Evolutionary conservation across 1,140 invertebrate genomes (phyloP).

Genomic region (Diprion similis): DNA sequence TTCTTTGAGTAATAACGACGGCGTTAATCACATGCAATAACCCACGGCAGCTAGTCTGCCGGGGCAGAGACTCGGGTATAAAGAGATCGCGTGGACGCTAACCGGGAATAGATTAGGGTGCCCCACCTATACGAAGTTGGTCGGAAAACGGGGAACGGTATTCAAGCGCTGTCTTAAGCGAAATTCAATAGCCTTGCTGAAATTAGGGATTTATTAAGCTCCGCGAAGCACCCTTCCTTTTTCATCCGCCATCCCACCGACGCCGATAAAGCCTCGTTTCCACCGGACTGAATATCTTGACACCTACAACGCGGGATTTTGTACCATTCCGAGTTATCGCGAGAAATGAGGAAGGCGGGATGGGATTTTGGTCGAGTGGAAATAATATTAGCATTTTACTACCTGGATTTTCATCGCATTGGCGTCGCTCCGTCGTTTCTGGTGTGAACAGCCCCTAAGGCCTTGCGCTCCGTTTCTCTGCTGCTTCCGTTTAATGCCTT

Average conservation of each 20-base stretch:
- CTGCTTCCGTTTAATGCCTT: not conserved
- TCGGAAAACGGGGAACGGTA: not conserved
- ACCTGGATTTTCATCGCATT: not conserved
- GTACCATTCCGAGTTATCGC: not conserved
- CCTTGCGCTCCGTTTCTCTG: not conserved
- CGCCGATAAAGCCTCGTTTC: not conserved
- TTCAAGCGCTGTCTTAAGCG: conserved; percentile 9
- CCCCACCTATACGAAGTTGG: not conserved
- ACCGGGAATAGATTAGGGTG: conserved; percentile 1
- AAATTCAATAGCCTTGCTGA: conserved; percentile 13
- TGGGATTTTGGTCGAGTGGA: not conserved
- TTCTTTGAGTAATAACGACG: not conserved
- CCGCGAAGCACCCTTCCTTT: conserved; percentile 2
- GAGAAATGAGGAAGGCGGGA: not conserved
- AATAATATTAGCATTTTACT: conserved; percentile 6
- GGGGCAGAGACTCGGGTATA: not conserved
- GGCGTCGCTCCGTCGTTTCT: not conserved
- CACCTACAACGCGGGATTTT: not conserved
- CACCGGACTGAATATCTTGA: not conserved
- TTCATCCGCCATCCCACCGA: not conserved
- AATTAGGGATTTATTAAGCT: conserved; percentile 17
- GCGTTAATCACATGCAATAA: not conserved
- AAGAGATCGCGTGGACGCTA: no score
- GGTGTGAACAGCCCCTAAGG: not conserved
- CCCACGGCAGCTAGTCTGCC: not conserved